phyloP scores from a whole-genome alignment of 1,140 invertebrate species.

The Aleiodes sp. region DNA sequence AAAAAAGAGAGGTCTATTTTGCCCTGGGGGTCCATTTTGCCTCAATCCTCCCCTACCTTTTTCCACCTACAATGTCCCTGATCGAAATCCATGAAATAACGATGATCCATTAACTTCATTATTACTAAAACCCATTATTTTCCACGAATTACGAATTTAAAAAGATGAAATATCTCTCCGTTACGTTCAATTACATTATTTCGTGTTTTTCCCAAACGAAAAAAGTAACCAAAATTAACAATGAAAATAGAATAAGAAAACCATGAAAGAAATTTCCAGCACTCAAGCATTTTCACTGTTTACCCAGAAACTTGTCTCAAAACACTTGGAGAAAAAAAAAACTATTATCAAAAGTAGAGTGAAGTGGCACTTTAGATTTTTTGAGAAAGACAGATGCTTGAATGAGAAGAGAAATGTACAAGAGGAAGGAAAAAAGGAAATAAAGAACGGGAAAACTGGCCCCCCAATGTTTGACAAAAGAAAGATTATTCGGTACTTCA shows the following conservation, averaged over 20 bases:
- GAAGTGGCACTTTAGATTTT: conserved; percentile 1
- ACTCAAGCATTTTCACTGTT: conserved; percentile 11
- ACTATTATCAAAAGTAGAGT: background rate
- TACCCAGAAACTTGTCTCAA: conserved; percentile 10
- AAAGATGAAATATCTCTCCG: background rate
- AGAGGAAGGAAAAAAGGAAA: conserved; percentile 5
- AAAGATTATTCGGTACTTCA: conserved; percentile 32
- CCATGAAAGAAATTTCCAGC: background rate
- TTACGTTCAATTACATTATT: background rate
- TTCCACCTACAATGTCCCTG: too few species aligned
- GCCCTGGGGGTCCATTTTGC: too few species aligned
- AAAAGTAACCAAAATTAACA: background rate
- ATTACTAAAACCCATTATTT: too few species aligned
- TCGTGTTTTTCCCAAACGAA: background rate
- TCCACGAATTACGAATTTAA: background rate
- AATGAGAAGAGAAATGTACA: conserved; percentile 13
- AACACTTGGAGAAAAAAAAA: conserved; percentile 3
- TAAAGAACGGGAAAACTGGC: conserved; percentile 27
- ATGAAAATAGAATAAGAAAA: background rate
- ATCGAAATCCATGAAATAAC: too few species aligned
- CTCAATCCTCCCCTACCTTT: too few species aligned
- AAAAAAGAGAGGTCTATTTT: too few species aligned
- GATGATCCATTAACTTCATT: too few species aligned
- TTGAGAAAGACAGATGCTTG: background rate
- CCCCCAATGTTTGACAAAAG: conserved; percentile 27